phyloP scores from a whole-genome alignment of 2,888 invertebrate genomes.

The Drosophila austrosaltans region DNA sequence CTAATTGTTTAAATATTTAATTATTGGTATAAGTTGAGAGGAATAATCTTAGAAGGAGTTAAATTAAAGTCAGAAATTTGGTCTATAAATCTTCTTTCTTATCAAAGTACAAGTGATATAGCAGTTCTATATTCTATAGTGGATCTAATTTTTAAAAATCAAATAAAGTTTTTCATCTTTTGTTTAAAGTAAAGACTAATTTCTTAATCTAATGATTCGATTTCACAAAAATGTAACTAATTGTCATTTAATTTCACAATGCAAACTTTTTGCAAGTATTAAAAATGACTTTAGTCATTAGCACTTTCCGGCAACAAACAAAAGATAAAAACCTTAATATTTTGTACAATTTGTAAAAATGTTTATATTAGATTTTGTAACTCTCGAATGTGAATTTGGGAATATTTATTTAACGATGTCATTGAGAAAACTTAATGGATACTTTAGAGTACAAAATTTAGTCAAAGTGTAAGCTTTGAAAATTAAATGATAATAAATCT shows the following conservation, averaged over 20 bases:
- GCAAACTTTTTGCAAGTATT: background rate
- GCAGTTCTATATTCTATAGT: too few species aligned
- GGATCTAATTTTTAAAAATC: too few species aligned
- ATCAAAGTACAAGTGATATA: too few species aligned
- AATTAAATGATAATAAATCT: background rate
- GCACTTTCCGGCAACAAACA: conserved; percentile 11
- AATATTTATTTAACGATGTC: background rate
- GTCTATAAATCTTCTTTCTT: too few species aligned
- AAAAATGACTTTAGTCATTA: conserved; percentile 3
- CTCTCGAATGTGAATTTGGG: background rate
- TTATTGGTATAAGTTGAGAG: too few species aligned
- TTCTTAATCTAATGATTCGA: too few species aligned
- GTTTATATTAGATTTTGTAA: background rate
- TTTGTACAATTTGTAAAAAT: conserved; percentile 3
- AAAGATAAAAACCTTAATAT: background rate
- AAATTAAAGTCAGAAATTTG: too few species aligned
- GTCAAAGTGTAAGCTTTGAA: background rate
- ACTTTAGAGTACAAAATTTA: background rate
- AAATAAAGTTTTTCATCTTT: too few species aligned
- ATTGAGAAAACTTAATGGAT: background rate
- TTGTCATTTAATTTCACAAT: too few species aligned
- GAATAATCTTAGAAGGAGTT: too few species aligned
- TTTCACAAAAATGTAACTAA: too few species aligned
- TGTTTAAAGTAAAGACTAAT: too few species aligned
- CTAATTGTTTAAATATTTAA: background rate